Conservation (phyloP, 2,888 invertebrate genomes). For the Melipona beecheii region DNA sequence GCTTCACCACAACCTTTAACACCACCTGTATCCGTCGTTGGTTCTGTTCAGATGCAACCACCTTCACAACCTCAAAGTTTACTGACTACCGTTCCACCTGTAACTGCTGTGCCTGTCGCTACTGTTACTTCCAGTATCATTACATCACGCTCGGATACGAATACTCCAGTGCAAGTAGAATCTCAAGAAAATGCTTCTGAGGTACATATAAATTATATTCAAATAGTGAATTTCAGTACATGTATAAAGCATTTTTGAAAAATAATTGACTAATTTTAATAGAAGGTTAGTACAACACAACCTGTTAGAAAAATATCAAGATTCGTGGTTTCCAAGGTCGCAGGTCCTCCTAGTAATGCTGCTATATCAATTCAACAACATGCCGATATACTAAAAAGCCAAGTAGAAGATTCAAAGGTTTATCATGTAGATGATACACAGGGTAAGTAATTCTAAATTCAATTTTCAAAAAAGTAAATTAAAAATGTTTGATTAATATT, state of each 20-base stretch:
- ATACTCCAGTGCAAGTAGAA: constrained; percentile 76
- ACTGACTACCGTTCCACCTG: constrained; percentile 72
- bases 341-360: constrained; percentile 78
- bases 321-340: constrained; percentile 88
- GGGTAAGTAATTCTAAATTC: constrained; percentile 55
- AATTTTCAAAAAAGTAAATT: not conserved
- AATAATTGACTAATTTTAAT: constrained; percentile 52
- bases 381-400: constrained; percentile 47
- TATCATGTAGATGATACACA: constrained; percentile 73
- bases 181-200: constrained; percentile 73
- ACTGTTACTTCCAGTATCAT: constrained; percentile 74
- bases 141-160: constrained; percentile 74
- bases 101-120: constrained; percentile 71
- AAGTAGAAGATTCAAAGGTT: constrained; percentile 63
- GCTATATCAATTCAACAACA: constrained; percentile 60
- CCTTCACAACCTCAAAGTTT: constrained; percentile 65
- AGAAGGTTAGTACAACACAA: constrained; percentile 70
- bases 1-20: constrained; percentile 78
- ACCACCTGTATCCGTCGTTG: constrained; percentile 75
- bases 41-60: constrained; percentile 66
- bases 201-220: constrained; percentile 57
- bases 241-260: constrained; percentile 14
- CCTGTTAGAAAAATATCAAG: constrained; percentile 91
- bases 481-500: not conserved
- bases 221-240: not conserved